Percentiles rank a stretch among this genome's conserved stretches.
phyloP scores from a whole-genome alignment of 2,797 vertebrate genomes.

The Clarias laeviceps region DNA sequence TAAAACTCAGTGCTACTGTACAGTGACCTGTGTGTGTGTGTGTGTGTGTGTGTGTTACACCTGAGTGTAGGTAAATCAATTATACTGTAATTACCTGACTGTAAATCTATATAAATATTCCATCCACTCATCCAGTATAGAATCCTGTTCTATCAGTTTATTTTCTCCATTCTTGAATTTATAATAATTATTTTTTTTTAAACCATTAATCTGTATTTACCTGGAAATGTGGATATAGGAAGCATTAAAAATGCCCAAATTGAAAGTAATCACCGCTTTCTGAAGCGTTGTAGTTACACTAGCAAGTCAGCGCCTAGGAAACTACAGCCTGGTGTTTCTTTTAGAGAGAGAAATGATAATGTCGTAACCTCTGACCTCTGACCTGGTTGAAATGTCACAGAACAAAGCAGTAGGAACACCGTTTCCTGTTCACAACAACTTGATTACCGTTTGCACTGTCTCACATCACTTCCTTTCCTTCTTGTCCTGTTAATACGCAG shows the following conservation, averaged over 20 bases:
- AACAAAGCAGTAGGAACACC: too few species aligned
- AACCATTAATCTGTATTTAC: background rate
- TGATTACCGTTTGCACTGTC: too few species aligned
- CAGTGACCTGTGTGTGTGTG: background rate
- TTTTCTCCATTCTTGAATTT: background rate
- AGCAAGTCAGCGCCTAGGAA: background rate
- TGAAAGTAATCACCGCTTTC: background rate
- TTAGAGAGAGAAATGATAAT: background rate
- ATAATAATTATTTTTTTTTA: background rate
- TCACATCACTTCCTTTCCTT: background rate
- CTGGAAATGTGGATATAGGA: background rate
- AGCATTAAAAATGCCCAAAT: background rate
- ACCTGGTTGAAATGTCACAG: too few species aligned
- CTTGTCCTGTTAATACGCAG: too few species aligned
- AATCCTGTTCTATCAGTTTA: background rate
- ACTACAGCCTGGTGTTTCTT: background rate
- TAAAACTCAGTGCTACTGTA: background rate
- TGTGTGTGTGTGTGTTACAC: background rate
- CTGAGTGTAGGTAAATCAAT: background rate
- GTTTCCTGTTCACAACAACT: too few species aligned
- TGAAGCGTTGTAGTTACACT: background rate
- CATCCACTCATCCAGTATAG: fast-evolving
- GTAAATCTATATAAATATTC: background rate
- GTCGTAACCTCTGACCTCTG: background rate
- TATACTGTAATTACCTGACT: background rate